A percentile compares a stretch with the other conserved stretches of the same genome.
Conservation (phyloP, 1,140 invertebrate species). For the Chymomyza costata region DNA sequence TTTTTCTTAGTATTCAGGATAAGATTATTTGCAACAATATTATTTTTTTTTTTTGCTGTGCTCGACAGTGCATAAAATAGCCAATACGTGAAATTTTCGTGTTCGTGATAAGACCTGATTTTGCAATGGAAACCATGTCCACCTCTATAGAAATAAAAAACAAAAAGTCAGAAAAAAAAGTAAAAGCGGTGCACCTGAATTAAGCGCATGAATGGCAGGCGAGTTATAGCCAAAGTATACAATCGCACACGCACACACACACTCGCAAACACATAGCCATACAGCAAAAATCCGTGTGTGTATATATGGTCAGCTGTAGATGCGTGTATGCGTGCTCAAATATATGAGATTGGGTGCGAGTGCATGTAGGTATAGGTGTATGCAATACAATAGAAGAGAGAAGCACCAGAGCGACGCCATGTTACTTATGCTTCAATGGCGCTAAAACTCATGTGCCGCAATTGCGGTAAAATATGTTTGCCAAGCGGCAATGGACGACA, state of each 20-base stretch:
- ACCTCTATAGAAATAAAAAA: background rate
- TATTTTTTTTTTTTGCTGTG: too few relatives aligned
- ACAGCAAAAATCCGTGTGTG: slow-evolving; percentile 48
- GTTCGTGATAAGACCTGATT: too few relatives aligned
- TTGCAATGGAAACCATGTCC: too few relatives aligned
- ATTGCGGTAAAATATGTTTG: slow-evolving; percentile 71
- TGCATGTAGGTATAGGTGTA: slow-evolving; percentile 19
- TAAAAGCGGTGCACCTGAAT: slow-evolving; percentile 20
- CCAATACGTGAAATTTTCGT: too few relatives aligned
- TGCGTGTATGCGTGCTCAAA: too few relatives aligned
- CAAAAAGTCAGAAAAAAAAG: slow-evolving; percentile 1
- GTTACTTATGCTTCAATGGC: background rate
- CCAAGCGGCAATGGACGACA: slow-evolving; percentile 23
- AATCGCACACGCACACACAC: too few relatives aligned
- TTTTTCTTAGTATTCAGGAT: too few relatives aligned
- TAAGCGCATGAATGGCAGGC: slow-evolving; percentile 36
- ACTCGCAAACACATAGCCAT: too few relatives aligned
- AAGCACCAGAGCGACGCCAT: slow-evolving; percentile 23
- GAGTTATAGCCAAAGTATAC: slow-evolving; percentile 43
- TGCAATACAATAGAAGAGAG: slow-evolving; percentile 7
- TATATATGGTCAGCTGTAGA: slow-evolving; percentile 15
- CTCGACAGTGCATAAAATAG: too few relatives aligned
- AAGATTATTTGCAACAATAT: too few relatives aligned
- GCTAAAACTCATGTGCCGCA: slow-evolving; percentile 46
- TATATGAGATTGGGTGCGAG: too few relatives aligned